These are phyloP conservation scores for Polydesmus complanatus DNA, from an alignment of 2,888 invertebrate species.

Conservation along the genomic window DNA sequence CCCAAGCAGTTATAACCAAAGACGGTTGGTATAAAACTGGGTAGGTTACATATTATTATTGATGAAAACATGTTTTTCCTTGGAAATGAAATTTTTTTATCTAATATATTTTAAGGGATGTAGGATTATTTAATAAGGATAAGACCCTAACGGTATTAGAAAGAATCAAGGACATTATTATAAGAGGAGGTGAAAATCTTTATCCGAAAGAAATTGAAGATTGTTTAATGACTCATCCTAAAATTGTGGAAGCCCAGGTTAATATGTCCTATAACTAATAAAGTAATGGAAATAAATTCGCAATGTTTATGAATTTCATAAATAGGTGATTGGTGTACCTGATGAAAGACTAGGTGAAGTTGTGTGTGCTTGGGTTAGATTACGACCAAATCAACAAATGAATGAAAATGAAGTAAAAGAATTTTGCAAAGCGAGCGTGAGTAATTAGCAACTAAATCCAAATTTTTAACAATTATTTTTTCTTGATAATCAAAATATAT, in stretches of 20 bases:
- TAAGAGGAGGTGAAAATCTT: slow-evolving; percentile 69
- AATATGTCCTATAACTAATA: background rate
- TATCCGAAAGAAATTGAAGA: slow-evolving; percentile 43
- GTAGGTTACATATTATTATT: slow-evolving; percentile 32
- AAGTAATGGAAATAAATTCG: background rate
- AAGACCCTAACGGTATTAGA: slow-evolving; percentile 60
- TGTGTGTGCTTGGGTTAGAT: slow-evolving; percentile 31
- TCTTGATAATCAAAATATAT: background rate
- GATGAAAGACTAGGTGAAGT: slow-evolving; percentile 60
- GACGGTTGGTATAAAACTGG: slow-evolving; percentile 74
- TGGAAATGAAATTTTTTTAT: background rate
- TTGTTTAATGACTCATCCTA: slow-evolving; percentile 36
- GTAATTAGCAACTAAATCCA: background rate
- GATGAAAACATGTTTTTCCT: too few relatives aligned
- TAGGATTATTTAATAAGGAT: slow-evolving; percentile 25
- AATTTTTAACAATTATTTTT: background rate
- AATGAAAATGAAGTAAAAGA: slow-evolving; percentile 46
- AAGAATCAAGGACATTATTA: slow-evolving; percentile 60
- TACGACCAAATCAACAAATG: slow-evolving; percentile 25
- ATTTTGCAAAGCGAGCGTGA: slow-evolving; percentile 47
- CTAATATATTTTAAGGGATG: slow-evolving; percentile 13
- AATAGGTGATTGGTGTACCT: slow-evolving; percentile 53
- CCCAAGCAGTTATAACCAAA: slow-evolving; percentile 46
- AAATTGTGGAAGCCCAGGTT: slow-evolving; percentile 35
- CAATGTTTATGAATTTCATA: background rate